phyloP scores from a whole-genome alignment of 2,113 vertebrate species.

The Todiramphus chloris region DNA sequence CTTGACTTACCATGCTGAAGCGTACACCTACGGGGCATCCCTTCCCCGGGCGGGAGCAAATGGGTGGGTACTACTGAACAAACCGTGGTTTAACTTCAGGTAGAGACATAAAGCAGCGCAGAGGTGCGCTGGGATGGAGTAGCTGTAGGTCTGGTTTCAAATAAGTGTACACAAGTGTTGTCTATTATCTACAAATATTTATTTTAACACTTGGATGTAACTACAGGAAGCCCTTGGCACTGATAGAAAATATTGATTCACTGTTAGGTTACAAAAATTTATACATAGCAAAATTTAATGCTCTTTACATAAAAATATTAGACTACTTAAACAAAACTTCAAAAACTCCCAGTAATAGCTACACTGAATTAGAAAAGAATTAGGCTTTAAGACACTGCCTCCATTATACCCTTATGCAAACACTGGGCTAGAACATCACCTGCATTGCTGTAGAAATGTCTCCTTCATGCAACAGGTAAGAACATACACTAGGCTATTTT shows the following conservation, averaged over 20 bases:
- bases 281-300: conserved; percentile 98
- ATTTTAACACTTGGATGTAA: conserved; percentile 87
- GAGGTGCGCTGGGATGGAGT: neutral
- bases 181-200: conserved; percentile 86
- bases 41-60: neutral
- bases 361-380: conserved; percentile 84
- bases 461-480: conserved; percentile 88
- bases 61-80: neutral
- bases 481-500: conserved; percentile 86
- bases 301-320: conserved; percentile 92
- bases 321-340: conserved; percentile 84
- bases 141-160: conserved; percentile 72
- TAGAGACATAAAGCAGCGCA: neutral
- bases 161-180: conserved; percentile 77
- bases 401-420: conserved; percentile 83
- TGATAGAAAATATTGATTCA: conserved; percentile 94
- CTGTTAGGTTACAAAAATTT: conserved; percentile 95
- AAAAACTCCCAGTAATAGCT: conserved; percentile 80
- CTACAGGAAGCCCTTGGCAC: conserved; percentile 89
- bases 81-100: neutral
- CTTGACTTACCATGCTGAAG: neutral
- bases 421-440: conserved; percentile 90
- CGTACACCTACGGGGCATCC: neutral
- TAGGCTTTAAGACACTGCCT: conserved; percentile 86
- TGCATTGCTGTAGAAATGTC: conserved; percentile 83